Evolutionary conservation across 35 echinoderm and acorn worm genomes (phyloP).

Genomic region (Lytechinus pictus): DNA sequence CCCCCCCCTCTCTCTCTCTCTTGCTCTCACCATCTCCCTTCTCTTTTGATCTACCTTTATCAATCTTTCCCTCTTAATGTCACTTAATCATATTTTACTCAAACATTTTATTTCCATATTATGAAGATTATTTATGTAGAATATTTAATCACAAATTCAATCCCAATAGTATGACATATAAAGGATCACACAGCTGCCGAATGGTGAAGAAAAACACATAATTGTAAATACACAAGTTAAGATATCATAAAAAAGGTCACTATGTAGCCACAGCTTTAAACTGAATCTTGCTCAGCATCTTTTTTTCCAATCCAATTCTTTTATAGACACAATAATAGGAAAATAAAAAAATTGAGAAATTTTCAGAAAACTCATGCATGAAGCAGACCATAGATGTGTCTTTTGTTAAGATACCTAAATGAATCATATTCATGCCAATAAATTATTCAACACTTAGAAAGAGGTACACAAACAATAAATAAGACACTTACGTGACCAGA

Average conservation of each 20-base stretch:
- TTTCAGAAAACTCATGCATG: too few species aligned
- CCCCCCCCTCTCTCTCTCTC: not conserved
- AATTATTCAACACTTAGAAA: not conserved
- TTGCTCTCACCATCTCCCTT: not conserved
- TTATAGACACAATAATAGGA: too few species aligned
- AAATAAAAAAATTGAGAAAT: too few species aligned
- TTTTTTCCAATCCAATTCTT: too few species aligned
- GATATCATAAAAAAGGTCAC: not conserved
- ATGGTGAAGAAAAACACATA: conserved; percentile 16
- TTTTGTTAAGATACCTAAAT: too few species aligned
- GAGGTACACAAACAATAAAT: not conserved
- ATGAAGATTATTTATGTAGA: not conserved
- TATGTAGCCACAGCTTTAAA: too few species aligned
- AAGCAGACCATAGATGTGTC: too few species aligned
- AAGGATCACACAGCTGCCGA: conserved; percentile 23
- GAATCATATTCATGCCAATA: not conserved
- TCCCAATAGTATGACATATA: not conserved
- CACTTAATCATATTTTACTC: not conserved
- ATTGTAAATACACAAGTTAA: conserved; percentile 10
- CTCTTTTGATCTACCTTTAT: too few species aligned
- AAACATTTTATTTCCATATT: not conserved
- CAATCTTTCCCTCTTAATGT: too few species aligned
- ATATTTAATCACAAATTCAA: conserved; percentile 11
- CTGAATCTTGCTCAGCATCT: too few species aligned
- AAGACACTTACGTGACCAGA: not conserved